Base-by-base conservation (phyloP, 2,888 invertebrate species). In the Agonum fuliginosum region DNA sequence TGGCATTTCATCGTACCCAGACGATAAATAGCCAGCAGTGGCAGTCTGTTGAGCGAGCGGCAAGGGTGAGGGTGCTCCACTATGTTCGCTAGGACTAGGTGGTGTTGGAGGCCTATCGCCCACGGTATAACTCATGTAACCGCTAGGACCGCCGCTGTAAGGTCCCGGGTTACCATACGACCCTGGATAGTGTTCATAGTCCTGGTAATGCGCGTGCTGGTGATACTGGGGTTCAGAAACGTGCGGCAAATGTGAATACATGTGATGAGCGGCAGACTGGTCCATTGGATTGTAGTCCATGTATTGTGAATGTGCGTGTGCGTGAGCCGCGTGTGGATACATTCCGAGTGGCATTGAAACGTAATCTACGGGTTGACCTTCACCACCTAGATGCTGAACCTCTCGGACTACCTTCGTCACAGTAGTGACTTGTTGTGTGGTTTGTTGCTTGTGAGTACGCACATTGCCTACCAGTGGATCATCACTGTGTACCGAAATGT, bases 351-450 rank as follows among this genome's bases (percentile, higher is more conserved):
- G 88, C 83, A 88, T 88, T 41, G 89, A 85, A 78, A 88, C 87
- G 85, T 89, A 89, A 81, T 90, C 89, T 71, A 89, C 88, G 72
- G 88, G 86, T 81, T 87, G 88, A 41, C 84, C 88, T 85, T 90
- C 90, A 48, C 88, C 87, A 77, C 89, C 90, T 81, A 90, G 86
- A 81, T 90, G 90, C 80, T 88, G 88, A 65, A 91, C 91, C 85
- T 92, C 92, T 79, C 91, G 89, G 51, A 92, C 91, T 58, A 92
- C 91, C 86, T 93, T 92, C 76, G 92, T 92, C 79, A 92, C 91
- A 30, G 92, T 92, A 78, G 92, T 92, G 83, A 93, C 92, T 90
- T 93, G 87, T 85, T 92, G 92, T 62, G 91, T 91, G 75, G 91
- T 91, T 84, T 92, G 92, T 84, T 92, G 91, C 83, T 92, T 92